phyloP scores from a whole-genome alignment of 2,113 vertebrate genomes.

The Psammodynastes pulverulentus region DNA sequence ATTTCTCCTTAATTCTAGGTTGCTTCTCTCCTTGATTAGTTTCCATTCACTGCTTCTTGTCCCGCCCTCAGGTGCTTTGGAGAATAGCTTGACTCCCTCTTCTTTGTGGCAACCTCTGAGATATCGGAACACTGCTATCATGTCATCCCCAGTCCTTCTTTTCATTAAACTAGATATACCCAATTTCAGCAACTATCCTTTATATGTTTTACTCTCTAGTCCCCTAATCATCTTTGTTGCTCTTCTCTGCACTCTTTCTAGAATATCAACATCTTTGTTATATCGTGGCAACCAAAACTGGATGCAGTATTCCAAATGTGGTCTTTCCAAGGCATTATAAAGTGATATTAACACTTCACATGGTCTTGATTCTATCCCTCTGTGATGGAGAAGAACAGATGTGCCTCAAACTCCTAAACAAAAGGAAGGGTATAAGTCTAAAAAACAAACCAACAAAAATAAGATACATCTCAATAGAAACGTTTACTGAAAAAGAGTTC shows the following conservation, averaged over 20 bases:
- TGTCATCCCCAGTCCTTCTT: background rate
- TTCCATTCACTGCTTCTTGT: too few species aligned
- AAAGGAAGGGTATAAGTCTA: background rate
- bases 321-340: background rate
- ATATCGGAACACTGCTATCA: background rate
- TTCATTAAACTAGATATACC: background rate
- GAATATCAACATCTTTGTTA: background rate
- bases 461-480: background rate
- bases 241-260: background rate
- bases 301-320: background rate
- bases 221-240: background rate
- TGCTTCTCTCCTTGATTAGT: too few species aligned
- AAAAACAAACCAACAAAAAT: background rate
- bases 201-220: background rate
- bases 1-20: too few species aligned
- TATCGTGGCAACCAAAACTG: background rate
- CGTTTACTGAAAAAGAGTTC: constrained; percentile 21
- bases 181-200: background rate
- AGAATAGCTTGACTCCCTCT: too few species aligned
- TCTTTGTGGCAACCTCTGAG: too few species aligned
- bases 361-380: background rate
- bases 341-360: too few species aligned
- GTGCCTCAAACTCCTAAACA: background rate
- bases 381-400: background rate
- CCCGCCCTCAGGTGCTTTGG: too few species aligned